A percentile compares a stretch with the other conserved stretches of the same genome.
phyloP scores from a whole-genome alignment of 2,797 vertebrate species.

The Pithecia hirsuta region DNA sequence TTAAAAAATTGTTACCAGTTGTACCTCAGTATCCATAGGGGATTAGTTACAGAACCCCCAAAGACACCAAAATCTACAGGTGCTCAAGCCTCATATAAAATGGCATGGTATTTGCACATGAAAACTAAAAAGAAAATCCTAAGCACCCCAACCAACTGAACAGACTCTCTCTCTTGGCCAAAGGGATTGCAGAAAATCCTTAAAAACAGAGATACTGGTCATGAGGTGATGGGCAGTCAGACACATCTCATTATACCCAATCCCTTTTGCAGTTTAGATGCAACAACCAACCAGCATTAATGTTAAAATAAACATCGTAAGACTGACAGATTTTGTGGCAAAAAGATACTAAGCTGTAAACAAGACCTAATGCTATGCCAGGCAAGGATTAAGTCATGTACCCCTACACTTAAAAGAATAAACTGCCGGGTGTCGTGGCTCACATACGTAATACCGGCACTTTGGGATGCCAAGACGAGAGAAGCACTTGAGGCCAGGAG shows the following conservation, averaged over 20 bases:
- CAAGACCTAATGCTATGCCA: not conserved
- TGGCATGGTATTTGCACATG: not conserved
- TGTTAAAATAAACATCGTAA: not conserved
- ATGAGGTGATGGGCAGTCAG: not conserved
- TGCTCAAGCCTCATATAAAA: not conserved
- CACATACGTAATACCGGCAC: not conserved
- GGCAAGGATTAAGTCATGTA: not conserved
- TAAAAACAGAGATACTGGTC: not conserved
- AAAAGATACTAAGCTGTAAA: not conserved
- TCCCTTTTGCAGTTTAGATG: not conserved
- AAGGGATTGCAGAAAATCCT: not conserved
- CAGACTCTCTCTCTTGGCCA: not conserved
- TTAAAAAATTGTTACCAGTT: not conserved
- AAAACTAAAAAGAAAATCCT: not conserved
- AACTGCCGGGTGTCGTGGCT: not conserved
- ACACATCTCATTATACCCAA: not conserved
- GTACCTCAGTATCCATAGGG: not conserved
- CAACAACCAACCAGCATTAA: not conserved
- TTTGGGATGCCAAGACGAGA: not conserved
- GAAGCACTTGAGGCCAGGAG: not conserved
- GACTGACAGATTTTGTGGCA: not conserved
- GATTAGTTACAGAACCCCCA: not conserved
- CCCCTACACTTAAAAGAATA: not conserved
- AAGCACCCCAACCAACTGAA: not conserved
- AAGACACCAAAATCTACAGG: not conserved